Evolutionary conservation across 2,888 invertebrate genomes (phyloP), one percentile per base, ranked within the genome.

Genomic region (Mermis nigrescens): DNA sequence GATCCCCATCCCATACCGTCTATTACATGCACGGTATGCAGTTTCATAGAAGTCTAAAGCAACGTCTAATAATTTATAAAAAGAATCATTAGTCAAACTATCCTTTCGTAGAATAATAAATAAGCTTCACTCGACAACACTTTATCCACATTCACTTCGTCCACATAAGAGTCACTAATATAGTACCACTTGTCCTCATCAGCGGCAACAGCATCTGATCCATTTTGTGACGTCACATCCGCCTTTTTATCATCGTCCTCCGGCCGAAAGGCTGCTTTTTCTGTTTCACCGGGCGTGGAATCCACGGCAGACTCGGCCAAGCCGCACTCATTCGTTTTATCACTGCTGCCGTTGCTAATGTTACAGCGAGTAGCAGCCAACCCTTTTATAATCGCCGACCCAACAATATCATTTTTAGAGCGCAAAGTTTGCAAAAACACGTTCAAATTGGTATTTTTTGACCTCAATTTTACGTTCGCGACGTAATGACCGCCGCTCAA

Each of bases 21-120:
- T n/a, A n/a, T n/a, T n/a, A n/a, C n/a, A n/a, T n/a, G n/a, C n/a
- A n/a, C n/a, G n/a, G n/a, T n/a, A n/a, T n/a, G n/a, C n/a, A n/a
- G n/a, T n/a, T n/a, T n/a, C n/a, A n/a, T n/a, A n/a, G n/a, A n/a
- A n/a, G n/a, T n/a, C n/a, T n/a, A n/a, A n/a, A n/a, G n/a, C n/a
- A n/a, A n/a, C n/a, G n/a, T n/a, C n/a, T n/a, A n/a, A n/a, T n/a
- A n/a, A n/a, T n/a, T n/a, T n/a, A n/a, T n/a, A n/a, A n/a, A n/a
- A n/a, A n/a, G n/a, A n/a, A n/a, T n/a, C n/a, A n/a, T n/a, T n/a
- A 22, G 46, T 66, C 64, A 75, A 60, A 68, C 66, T 73, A 92
- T 84, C 74, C 92, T 81, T 76, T 94, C 92, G 75, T 95, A 95
- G 77, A 95, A 98, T 46, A 95, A 80, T 57, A 95, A 79, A 76